Evolutionary conservation across 2,888 invertebrate species (phyloP).

Genomic region (Thymelicus acteon): DNA sequence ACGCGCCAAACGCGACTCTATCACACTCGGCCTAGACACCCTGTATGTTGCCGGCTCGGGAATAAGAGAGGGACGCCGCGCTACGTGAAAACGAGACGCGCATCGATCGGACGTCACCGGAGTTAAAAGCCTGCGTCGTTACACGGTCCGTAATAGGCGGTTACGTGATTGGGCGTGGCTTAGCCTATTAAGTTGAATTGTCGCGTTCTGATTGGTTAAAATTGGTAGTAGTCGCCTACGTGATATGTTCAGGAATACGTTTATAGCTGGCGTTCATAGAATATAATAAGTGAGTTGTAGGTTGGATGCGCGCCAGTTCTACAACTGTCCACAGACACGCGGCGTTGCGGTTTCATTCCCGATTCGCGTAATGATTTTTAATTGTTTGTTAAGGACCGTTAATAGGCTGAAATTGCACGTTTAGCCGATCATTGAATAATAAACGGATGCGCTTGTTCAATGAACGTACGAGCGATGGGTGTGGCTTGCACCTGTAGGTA

Average conservation of each 20-base stretch:
- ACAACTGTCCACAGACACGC: conserved; percentile 41
- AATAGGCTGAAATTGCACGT: conserved; percentile 61
- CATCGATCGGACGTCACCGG: conserved; percentile 78
- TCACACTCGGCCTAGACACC: conserved; percentile 74
- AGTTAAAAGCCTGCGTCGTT: conserved; percentile 84
- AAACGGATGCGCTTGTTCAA: conserved; percentile 38
- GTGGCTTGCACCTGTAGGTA: conserved; percentile 36
- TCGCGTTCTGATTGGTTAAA: conserved; percentile 84
- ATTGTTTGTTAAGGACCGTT: conserved; percentile 68
- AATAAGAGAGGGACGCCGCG: conserved; percentile 63
- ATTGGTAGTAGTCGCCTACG: conserved; percentile 83
- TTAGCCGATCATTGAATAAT: conserved; percentile 55
- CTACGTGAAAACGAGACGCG: conserved; percentile 58
- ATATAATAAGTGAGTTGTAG: conserved; percentile 83
- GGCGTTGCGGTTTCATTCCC: conserved; percentile 72
- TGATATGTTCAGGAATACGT: conserved; percentile 84
- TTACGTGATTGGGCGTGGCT: conserved; percentile 85
- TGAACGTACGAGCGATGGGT: conserved; percentile 22
- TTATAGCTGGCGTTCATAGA: conserved; percentile 82
- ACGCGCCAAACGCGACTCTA: conserved; percentile 83
- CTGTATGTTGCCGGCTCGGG: conserved; percentile 63
- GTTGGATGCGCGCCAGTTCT: conserved; percentile 76
- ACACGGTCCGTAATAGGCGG: conserved; percentile 84
- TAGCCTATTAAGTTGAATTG: conserved; percentile 83
- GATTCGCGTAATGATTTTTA: conserved; percentile 74